Conservation (phyloP, 2,113 vertebrate genomes). For the Illadopsis cleaveri region DNA sequence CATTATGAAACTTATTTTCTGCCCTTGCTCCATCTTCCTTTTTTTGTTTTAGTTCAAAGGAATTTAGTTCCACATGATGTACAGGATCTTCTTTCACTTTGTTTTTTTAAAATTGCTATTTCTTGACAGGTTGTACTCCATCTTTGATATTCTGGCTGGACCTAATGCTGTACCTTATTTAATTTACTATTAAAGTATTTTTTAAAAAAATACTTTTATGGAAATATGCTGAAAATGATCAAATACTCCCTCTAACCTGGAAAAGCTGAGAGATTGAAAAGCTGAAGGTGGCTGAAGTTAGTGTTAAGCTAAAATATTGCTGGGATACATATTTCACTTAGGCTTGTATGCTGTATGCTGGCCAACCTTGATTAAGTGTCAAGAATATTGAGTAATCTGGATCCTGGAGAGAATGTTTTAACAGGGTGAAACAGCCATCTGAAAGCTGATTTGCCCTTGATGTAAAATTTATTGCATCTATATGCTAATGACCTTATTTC, state of each 20-base stretch:
- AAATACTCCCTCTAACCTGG: background rate
- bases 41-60: background rate
- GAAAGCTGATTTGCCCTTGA: slow-evolving; percentile 59
- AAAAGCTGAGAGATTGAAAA: slow-evolving; percentile 20
- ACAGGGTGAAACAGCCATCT: background rate
- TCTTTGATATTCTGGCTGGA: slow-evolving; percentile 1
- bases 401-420: slow-evolving; percentile 52
- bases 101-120: background rate
- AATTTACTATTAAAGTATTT: background rate
- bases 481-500: slow-evolving; percentile 42
- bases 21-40: background rate
- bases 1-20: background rate
- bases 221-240: slow-evolving; percentile 5
- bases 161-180: background rate
- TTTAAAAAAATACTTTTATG: background rate
- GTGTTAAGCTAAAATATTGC: slow-evolving; percentile 47
- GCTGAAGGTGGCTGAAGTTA: slow-evolving; percentile 18
- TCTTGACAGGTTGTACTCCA: background rate
- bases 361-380: slow-evolving; percentile 67
- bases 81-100: background rate
- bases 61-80: background rate
- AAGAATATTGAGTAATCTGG: slow-evolving; percentile 62
- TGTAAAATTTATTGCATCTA: slow-evolving; percentile 46
- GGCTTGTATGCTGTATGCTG: slow-evolving; percentile 4
- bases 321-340: slow-evolving; percentile 49